phyloP scores from a whole-genome alignment of 1,140 invertebrate genomes.

The Gonatopus flavifemur region DNA sequence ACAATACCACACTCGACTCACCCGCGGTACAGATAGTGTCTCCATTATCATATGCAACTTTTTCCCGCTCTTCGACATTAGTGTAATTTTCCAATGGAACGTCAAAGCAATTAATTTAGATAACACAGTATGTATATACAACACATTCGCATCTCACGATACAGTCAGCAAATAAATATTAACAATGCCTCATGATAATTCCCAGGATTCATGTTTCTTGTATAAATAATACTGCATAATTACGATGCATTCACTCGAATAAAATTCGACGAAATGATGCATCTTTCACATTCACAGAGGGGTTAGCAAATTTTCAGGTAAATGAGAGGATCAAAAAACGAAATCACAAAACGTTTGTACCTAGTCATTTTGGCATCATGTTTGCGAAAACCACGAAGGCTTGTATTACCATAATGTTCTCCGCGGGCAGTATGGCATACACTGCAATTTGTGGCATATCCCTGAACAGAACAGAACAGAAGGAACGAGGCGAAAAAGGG shows the following conservation, averaged over 20 bases:
- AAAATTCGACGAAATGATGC: background rate
- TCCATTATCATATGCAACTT: slow-evolving; percentile 18
- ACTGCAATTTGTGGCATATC: slow-evolving; percentile 18
- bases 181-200: no score
- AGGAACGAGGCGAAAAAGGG: background rate
- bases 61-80: slow-evolving; percentile 11
- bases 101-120: no score
- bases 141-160: no score
- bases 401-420: slow-evolving; percentile 26
- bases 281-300: background rate
- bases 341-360: background rate
- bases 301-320: background rate
- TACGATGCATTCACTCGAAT: no score
- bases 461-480: no score
- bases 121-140: no score
- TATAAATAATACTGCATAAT: no score
- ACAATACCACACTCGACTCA: no score
- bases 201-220: no score
- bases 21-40: no score
- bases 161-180: no score
- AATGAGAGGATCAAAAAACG: slow-evolving; percentile 1
- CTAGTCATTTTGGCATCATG: background rate
- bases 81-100: slow-evolving; percentile 25
- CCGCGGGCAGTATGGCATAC: slow-evolving; percentile 6
- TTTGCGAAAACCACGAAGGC: slow-evolving; percentile 9